Evolutionary conservation across 2,113 vertebrate genomes (phyloP).

Genomic region (Phalacrocorax aristotelis): DNA sequence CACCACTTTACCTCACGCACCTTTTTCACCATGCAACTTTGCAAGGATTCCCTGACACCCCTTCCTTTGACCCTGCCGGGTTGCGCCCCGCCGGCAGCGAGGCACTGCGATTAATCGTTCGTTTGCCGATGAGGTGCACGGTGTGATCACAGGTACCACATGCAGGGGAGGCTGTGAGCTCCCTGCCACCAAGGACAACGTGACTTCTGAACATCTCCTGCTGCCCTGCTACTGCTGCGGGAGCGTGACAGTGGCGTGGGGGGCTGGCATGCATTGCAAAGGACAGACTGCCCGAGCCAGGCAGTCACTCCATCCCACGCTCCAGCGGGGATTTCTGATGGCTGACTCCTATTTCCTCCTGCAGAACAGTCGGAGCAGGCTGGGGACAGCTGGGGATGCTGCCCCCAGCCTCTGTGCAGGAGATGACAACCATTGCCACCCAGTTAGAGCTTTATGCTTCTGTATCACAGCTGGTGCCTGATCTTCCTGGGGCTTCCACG

Average conservation of each 20-base stretch:
- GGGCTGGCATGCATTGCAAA: too few species aligned
- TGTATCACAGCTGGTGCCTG: too few species aligned
- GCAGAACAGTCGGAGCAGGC: neutral
- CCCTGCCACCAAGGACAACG: too few species aligned
- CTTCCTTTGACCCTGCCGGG: too few species aligned
- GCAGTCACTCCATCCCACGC: neutral
- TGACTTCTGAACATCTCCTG: neutral
- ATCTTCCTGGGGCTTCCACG: neutral
- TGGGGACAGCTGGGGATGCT: neutral
- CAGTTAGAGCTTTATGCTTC: neutral
- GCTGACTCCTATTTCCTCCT: neutral
- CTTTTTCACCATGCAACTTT: neutral
- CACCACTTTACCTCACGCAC: neutral
- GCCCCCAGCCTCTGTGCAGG: neutral
- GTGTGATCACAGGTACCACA: rapidly evolving
- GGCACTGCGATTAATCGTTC: too few species aligned
- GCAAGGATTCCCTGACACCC: neutral
- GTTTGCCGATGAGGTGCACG: too few species aligned
- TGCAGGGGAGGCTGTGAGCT: too few species aligned
- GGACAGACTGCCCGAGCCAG: too few species aligned
- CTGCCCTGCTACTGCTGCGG: neutral
- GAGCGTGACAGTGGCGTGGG: too few species aligned
- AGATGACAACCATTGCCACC: neutral
- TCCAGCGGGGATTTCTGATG: neutral
- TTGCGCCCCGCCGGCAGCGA: neutral